A percentile compares a stretch with the other conserved stretches of the same genome.
These are phyloP conservation scores for Onychomys leucogaster DNA, from an alignment of 2,797 vertebrate genomes.

Conservation along the genomic window DNA sequence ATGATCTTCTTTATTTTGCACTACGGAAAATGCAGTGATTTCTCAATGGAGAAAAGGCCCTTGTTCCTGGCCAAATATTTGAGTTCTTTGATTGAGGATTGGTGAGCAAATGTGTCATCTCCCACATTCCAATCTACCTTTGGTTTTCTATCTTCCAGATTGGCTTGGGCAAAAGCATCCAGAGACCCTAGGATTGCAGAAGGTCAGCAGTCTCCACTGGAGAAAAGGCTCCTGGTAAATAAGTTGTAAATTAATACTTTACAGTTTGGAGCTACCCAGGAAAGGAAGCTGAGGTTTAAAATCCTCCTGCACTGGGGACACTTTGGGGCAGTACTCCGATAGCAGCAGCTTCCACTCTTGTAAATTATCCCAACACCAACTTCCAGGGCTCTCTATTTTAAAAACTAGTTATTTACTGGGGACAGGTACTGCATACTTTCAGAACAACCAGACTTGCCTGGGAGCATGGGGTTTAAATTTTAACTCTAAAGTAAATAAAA, in stretches of 20 bases:
- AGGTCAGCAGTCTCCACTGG: slow-evolving; percentile 74
- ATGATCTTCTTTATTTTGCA: neutral
- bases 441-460: slow-evolving; percentile 16
- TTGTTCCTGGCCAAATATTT: neutral
- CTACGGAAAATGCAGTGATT: neutral
- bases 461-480: slow-evolving; percentile 1
- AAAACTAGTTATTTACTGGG: slow-evolving; percentile 29
- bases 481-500: slow-evolving; percentile 31
- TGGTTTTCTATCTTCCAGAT: slow-evolving; percentile 66
- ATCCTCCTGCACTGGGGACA: neutral
- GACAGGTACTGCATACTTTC: neutral
- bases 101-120: neutral
- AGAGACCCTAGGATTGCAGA: slow-evolving; percentile 73
- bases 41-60: neutral
- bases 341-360: neutral
- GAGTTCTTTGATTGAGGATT: neutral
- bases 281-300: slow-evolving; percentile 43
- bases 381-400: neutral
- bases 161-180: slow-evolving; percentile 69
- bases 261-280: neutral
- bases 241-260: neutral
- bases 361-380: slow-evolving; percentile 28
- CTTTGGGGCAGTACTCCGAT: neutral
- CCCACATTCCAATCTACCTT: neutral
- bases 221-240: slow-evolving; percentile 78